Evolutionary conservation across 2,888 invertebrate species (phyloP).

Genomic region (Aleiodes alternator): DNA sequence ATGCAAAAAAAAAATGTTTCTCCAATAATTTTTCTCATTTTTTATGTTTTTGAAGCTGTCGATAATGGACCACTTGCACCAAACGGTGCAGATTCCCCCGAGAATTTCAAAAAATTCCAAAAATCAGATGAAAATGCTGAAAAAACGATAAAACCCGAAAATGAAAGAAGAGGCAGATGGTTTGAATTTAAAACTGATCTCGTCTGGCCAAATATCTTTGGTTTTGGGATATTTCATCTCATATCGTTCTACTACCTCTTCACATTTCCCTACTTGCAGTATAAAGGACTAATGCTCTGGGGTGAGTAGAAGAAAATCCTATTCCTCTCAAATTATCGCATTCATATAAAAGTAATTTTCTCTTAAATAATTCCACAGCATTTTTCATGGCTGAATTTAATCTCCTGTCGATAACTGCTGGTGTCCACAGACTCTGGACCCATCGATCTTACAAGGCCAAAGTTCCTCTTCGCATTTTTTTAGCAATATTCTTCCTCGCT

Average conservation of each 20-base stretch:
- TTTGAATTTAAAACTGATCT: conserved; percentile 39
- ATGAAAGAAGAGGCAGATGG: conserved; percentile 11
- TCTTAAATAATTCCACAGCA: conserved; percentile 77
- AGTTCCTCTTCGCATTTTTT: conserved; percentile 88
- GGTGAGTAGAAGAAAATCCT: conserved; percentile 37
- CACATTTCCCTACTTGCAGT: conserved; percentile 34
- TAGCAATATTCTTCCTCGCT: conserved; percentile 80
- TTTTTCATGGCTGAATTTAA: conserved; percentile 84
- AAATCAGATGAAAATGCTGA: background rate
- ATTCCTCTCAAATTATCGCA: background rate
- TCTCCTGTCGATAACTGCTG: conserved; percentile 96
- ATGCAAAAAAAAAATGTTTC: too few species aligned
- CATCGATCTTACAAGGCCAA: conserved; percentile 97
- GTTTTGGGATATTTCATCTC: background rate
- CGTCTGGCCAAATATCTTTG: conserved; percentile 28
- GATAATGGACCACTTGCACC: background rate
- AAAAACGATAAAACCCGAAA: too few species aligned
- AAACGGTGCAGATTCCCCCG: background rate
- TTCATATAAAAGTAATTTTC: background rate
- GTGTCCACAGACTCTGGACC: conserved; percentile 97
- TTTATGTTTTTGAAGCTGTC: too few species aligned
- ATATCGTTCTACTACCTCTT: conserved; percentile 25
- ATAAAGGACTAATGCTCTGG: conserved; percentile 31
- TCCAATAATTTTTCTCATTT: too few species aligned
- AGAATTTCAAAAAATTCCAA: background rate